phyloP scores from a whole-genome alignment of 1,140 invertebrate genomes.

The Pseudomyrmex cubaensis region DNA sequence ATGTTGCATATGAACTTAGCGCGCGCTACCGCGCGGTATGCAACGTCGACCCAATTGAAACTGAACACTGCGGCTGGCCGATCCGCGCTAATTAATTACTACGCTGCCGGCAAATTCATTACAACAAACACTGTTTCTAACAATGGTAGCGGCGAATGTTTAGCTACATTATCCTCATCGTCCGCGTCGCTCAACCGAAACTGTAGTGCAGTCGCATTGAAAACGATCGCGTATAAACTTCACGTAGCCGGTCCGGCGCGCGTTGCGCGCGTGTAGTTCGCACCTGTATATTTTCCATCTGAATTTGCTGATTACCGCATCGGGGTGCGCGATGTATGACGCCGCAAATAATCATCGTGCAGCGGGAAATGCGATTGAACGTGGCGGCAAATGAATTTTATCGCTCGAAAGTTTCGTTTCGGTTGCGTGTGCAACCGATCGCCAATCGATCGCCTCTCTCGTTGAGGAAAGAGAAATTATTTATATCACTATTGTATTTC shows the following conservation, averaged over 20 bases:
- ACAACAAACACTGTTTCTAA: slow-evolving; percentile 62
- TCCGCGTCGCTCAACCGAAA: slow-evolving; percentile 32
- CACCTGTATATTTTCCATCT: slow-evolving; percentile 27
- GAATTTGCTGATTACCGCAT: slow-evolving; percentile 51
- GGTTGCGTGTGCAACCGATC: neutral
- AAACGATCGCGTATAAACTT: slow-evolving; percentile 34
- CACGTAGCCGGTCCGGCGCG: neutral
- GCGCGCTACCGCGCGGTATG: slow-evolving; percentile 14
- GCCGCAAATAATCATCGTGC: slow-evolving; percentile 38
- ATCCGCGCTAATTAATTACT: slow-evolving; percentile 66
- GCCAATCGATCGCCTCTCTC: slow-evolving; percentile 24
- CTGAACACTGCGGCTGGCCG: slow-evolving; percentile 51
- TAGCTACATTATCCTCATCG: slow-evolving; percentile 58
- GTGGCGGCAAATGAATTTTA: neutral
- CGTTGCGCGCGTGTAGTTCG: slow-evolving; percentile 14
- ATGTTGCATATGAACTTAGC: slow-evolving; percentile 25
- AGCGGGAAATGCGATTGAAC: slow-evolving; percentile 21
- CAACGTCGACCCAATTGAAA: slow-evolving; percentile 50
- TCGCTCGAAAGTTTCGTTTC: slow-evolving; percentile 6
- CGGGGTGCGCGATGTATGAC: slow-evolving; percentile 26
- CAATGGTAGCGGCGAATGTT: slow-evolving; percentile 55
- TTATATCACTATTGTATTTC: slow-evolving; percentile 29
- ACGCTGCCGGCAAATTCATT: slow-evolving; percentile 65
- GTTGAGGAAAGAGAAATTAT: slow-evolving; percentile 8
- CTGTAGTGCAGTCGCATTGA: slow-evolving; percentile 28